Evolutionary conservation across 2,113 vertebrate genomes (phyloP), one percentile per base, ranked within the genome.

Genomic region (Tachuris rubrigastra): DNA sequence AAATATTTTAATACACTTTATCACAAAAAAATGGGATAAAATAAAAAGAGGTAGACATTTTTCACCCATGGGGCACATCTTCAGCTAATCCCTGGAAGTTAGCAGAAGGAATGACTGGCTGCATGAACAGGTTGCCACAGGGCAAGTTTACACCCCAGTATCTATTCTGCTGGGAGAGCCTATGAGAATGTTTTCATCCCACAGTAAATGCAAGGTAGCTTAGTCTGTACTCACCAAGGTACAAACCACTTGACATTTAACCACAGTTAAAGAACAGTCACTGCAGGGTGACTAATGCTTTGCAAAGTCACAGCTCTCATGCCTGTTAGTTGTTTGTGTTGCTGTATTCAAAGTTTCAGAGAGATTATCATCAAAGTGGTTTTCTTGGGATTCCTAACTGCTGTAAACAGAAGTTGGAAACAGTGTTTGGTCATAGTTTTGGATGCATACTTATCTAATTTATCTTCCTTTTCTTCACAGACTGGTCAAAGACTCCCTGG

Each of bases 171-270:
- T 72, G n/a, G 37, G 44, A 79, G 17, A 91, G 18, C 14, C 55
- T 59, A 12, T 44, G 12, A 72, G 49, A 72, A 60, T 7, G 18
- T 65, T 87, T 78, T 72, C 35, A 55, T 12, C 10, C 8, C 20
- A 14, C 28, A 49, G n/a, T 19, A 72, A 71, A 68, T 0, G 0
- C 60, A 33, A 60, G 20, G 41, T 66, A 62, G 21, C 31, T 82
- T 49, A 83, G 44, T 31, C 58, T 42, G 8, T 73, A 24, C 30
- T 60, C 50, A 56, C 55, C 13, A 59, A 52, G 33, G 35, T 39
- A 68, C 52, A 85, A 85, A 62, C 8, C 74, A 17, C 53, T 72
- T 76, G 39, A 58, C 66, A 22, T 39, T 77, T 66, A 30, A 59
- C 25, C 15, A 21, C 46, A 50, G 20, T 60, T 68, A 46, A 85